Evolutionary conservation across 1,140 invertebrate species (phyloP).

Genomic region (Hydropsyche tenuis): DNA sequence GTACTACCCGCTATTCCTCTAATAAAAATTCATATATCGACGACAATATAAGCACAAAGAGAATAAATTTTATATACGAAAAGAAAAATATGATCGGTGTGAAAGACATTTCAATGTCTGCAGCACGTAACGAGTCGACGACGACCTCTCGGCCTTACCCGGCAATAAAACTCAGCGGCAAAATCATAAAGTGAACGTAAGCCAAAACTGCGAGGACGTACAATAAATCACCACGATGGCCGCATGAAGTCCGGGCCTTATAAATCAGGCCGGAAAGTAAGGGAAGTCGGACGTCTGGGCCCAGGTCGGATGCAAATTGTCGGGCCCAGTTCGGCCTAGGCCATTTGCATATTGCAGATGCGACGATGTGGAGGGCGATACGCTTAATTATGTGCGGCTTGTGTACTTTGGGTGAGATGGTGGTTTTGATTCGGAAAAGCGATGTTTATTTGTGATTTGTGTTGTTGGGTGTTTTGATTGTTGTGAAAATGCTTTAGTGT

Average conservation of each 20-base stretch:
- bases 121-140: neutral
- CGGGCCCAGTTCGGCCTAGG: neutral
- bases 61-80: no score
- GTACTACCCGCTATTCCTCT: neutral
- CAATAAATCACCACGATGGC: conserved; percentile 10
- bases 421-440: no score
- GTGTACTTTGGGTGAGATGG: no score
- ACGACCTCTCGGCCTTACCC: neutral
- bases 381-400: no score
- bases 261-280: neutral
- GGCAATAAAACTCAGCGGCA: neutral
- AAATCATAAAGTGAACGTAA: conserved; percentile 32
- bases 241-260: neutral
- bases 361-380: neutral
- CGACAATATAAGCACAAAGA: no score
- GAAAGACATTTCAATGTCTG: no score
- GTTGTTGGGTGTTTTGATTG: no score
- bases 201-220: neutral
- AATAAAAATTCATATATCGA: neutral
- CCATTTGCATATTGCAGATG: neutral
- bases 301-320: neutral
- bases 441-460: no score
- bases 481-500: no score
- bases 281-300: neutral
- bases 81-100: no score